phyloP scores from a whole-genome alignment of 2,113 vertebrate genomes.

The Sialia sialis region DNA sequence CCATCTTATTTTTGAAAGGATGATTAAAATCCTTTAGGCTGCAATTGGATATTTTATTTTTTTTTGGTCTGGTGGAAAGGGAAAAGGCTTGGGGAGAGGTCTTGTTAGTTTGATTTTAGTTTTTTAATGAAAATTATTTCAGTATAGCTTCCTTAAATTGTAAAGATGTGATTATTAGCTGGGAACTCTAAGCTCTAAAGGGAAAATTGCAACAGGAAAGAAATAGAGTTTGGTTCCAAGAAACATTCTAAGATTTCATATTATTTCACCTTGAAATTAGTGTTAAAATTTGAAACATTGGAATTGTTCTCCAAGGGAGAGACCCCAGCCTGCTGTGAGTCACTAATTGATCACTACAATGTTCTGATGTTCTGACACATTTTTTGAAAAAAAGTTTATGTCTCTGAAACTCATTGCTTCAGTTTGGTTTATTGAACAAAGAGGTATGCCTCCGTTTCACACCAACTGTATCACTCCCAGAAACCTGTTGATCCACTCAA shows the following conservation, averaged over 20 bases:
- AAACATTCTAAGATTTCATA: background rate
- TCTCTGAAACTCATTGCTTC: background rate
- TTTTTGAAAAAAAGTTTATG: background rate
- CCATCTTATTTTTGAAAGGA: background rate
- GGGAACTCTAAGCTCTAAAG: background rate
- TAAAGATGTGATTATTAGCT: background rate
- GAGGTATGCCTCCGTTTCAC: background rate
- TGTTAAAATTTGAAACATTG: background rate
- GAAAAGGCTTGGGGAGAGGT: background rate
- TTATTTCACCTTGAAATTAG: background rate
- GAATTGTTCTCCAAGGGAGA: background rate
- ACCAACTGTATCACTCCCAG: background rate
- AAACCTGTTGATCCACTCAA: background rate
- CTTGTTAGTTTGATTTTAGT: background rate
- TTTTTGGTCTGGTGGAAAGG: background rate
- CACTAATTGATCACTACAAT: background rate
- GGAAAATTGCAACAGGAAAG: background rate
- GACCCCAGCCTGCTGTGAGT: background rate
- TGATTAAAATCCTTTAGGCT: accelerated
- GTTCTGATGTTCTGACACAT: background rate
- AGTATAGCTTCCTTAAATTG: background rate
- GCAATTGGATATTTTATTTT: background rate
- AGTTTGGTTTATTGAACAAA: background rate
- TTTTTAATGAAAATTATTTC: background rate
- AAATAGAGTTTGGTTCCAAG: background rate